Evolutionary conservation across 2,113 vertebrate genomes (phyloP), one percentile per base, ranked within the genome.

Genomic region (Anguilla rostrata): DNA sequence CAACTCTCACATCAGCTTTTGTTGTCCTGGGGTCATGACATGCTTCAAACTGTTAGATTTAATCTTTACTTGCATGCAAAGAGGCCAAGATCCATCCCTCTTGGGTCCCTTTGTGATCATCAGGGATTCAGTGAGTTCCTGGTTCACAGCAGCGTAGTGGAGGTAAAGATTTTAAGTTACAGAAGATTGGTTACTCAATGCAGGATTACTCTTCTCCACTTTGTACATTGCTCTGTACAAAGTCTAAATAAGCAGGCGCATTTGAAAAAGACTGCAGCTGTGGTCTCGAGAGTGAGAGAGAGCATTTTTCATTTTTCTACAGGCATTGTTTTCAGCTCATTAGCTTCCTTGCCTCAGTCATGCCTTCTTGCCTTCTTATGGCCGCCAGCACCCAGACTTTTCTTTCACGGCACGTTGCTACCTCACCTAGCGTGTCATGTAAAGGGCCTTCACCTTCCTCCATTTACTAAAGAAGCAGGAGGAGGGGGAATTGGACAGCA

Each of bases 401-500:
- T 20, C 39, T 39, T 81, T 81, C n/a, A 12, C 26, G 34, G 39
- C 39, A 81, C 56, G 39, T 81, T 56, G 85, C 39, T 66, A 86
- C n/a, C 81, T 53, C 79, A 81, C 57, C 79, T 39, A 81, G 78
- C 39, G 15, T 53, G 49, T 16, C 22, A 22, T n/a, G n/a, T 16
- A 14, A 53, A 26, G 46, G 81, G 56, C 11, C 56, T 66, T 66
- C 34, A 81, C 85, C 39, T 81, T 41, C 49, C 57, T 34, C 43
- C 26, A 63, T 81, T 63, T 29, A 81, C 78, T 63, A 53, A 53
- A 41, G 82, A 79, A 39, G 60, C 53, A 11, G 49, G 43, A 63
- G 79, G 40, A n/a, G 84, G 20, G 81, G 39, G 56, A 40, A 85
- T 41, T 39, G 79, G 43, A 88, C 43, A 39, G 46, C 78, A n/a